Evolutionary conservation across 2,113 vertebrate species (phyloP).

Genomic region (Gymnocephalus cernua): DNA sequence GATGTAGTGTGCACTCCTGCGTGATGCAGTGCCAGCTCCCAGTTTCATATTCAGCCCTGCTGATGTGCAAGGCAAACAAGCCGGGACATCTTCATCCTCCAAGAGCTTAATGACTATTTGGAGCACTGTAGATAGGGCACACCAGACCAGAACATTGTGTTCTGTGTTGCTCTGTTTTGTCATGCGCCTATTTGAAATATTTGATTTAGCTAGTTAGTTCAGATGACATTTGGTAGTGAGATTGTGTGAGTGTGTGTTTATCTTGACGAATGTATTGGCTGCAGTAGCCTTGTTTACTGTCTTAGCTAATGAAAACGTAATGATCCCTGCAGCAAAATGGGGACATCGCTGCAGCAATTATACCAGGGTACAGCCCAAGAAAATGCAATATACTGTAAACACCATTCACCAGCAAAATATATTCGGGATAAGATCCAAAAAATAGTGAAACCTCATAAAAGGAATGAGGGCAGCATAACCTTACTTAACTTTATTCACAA

Average conservation of each 20-base stretch:
- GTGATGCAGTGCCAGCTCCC: slow-evolving; percentile 55
- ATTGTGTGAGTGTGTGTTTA: slow-evolving; percentile 15
- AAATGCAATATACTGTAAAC: slow-evolving; percentile 46
- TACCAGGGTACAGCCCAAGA: slow-evolving; percentile 28
- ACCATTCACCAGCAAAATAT: slow-evolving; percentile 39
- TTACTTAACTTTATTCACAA: slow-evolving; percentile 33
- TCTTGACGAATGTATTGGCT: slow-evolving; percentile 55
- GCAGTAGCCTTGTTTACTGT: slow-evolving; percentile 63
- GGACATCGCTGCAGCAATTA: slow-evolving; percentile 61
- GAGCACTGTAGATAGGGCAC: slow-evolving; percentile 38
- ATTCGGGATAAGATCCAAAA: slow-evolving; percentile 29
- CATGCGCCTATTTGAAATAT: slow-evolving; percentile 29
- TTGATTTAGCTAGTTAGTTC: slow-evolving; percentile 45
- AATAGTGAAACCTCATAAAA: slow-evolving; percentile 13
- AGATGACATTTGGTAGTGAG: slow-evolving; percentile 50
- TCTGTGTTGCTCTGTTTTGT: slow-evolving; percentile 30
- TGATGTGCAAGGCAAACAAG: slow-evolving; percentile 66
- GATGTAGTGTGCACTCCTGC: slow-evolving; percentile 61
- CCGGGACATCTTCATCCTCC: slow-evolving; percentile 65
- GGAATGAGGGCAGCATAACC: slow-evolving; percentile 35
- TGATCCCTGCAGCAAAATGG: slow-evolving; percentile 62
- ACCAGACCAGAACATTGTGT: slow-evolving; percentile 37
- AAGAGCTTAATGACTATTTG: slow-evolving; percentile 65
- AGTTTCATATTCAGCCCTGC: slow-evolving; percentile 49
- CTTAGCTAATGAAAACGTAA: slow-evolving; percentile 67